Evolutionary conservation across 1,140 invertebrate species (phyloP), one percentile per base, ranked within the genome.

Genomic region (Zeugodacus cucurbitae): DNA sequence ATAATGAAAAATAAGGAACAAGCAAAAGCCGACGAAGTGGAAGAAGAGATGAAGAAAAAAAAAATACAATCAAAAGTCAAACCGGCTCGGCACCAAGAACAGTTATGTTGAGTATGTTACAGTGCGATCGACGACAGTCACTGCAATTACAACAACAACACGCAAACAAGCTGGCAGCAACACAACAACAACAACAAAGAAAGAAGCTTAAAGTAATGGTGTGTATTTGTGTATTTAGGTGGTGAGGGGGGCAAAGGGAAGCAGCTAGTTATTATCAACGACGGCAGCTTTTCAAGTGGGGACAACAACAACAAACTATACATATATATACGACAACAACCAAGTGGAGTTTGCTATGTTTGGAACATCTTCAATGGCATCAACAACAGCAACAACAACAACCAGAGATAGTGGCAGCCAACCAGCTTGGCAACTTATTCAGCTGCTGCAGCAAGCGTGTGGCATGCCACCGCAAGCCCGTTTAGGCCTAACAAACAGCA

Each of bases 51-150:
- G 32, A 17, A 85, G n/a, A 2, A 41, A 54, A 59, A 87, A 29
- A 62, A 14, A 87, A 17, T 34, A 87, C 22, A 87, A 17, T 58
- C 29, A 87, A 59, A 87, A 59, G 58, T 11, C 29, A 87, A 86
- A 82, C 74, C 74, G 74, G 74, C 37, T 29, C 44, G 67, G 14
- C 32, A 37, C 3, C 5, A 82, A 82, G 74, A 82, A 82, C 74
- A 82, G 74, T 82, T 82, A 82, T 82, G n/a, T 82, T 48, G 74
- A 41, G 41, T 82, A 82, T 82, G 74, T 82, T 48, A 82, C 74
- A 82, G 41, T 54, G 74, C 37, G 41, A 82, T 82, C 74, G 74
- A 82, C 74, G 37, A 82, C 74, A 82, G 74, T 82, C 34, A 29
- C 74, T 82, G 17, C 41, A 48, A 82, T 82, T 48, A 82, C 37